Base-by-base conservation (phyloP, 2,797 vertebrate species). In the Hypotaenidia philippensis region DNA sequence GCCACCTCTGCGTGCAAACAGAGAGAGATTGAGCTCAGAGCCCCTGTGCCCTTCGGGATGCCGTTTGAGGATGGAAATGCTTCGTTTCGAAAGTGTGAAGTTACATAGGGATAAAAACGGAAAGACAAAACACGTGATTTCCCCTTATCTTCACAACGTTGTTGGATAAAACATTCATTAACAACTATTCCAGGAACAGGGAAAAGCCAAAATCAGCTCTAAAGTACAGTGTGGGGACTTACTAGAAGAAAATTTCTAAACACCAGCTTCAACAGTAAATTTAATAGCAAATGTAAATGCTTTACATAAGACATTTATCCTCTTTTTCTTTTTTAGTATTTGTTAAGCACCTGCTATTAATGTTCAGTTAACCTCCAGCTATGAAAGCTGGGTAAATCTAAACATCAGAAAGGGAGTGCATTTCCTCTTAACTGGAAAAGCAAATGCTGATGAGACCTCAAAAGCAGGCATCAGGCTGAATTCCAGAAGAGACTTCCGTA, bases 1-100 rank as follows among this genome's bases (percentile, higher is more conserved):
- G 31, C 27, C 29, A 3, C 41, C 64, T 13, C 18, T 4, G 3
- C 3, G 11, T 6, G 10, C 23, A 16, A 19, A 18, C 41, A 44
- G 41, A 19, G 41, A 40, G 38, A 44, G 41, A 44, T 44, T 8
- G 41, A 44, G 41, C 15, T 4, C 25, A 6, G 23, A 23, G 40
- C 8, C 32, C 2, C 1, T 3, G 1, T 20, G 38, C 41, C n/a
- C 10, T 14, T 20, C 41, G 0, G 3, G 9, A 29, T 19, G 9
- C 16, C 27, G 1, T 4, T 49, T 11, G 8, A 15, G 29, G 26
- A 22, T 9, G 44, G 29, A 41, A 64, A 26, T 3, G 11, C 15
- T 38, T 36, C 27, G 3, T 55, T 27, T 21, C 7, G 27, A 4
- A 34, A 31, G 45, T 4, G 22, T 49, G 25, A n/a, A 26, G 34